phyloP scores from a whole-genome alignment of 2,888 invertebrate genomes.

The Cataglyphis rosenhaueri region DNA sequence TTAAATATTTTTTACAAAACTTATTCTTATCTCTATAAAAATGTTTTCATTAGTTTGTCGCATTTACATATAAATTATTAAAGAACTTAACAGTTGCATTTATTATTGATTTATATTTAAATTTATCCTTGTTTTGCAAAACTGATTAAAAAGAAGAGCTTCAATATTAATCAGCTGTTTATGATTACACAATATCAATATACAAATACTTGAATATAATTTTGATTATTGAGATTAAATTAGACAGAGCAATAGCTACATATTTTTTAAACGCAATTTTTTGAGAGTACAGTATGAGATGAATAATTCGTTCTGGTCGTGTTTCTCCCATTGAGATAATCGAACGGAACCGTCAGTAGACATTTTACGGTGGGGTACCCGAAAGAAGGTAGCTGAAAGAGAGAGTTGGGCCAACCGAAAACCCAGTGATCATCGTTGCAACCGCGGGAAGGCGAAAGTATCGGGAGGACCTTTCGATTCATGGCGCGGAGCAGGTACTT shows the following conservation, averaged over 20 bases:
- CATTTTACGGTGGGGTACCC: not conserved
- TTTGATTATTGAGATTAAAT: not conserved
- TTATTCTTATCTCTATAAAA: not conserved
- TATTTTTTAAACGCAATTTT: not conserved
- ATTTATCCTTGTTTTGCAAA: not conserved
- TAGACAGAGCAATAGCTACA: not conserved
- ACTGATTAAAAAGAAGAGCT: not conserved
- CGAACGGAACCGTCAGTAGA: not conserved
- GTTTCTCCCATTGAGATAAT: constrained; percentile 17
- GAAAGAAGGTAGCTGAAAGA: constrained; percentile 58
- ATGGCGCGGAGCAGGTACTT: constrained; percentile 29
- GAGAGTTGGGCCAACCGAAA: constrained; percentile 62
- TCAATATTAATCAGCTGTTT: not conserved
- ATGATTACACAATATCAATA: not conserved
- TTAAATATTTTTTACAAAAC: not conserved
- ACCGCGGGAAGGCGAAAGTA: constrained; percentile 69
- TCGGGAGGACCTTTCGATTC: constrained; percentile 14
- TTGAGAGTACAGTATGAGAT: not conserved
- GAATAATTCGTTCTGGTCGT: not conserved
- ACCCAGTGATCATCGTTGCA: constrained; percentile 61
- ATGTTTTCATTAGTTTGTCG: not conserved
- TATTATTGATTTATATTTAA: not conserved
- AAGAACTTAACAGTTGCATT: not conserved
- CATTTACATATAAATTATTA: not conserved
- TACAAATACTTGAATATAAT: not conserved